Evolutionary conservation across 1,140 invertebrate species (phyloP), one percentile per base, ranked within the genome.

Genomic region (Drosophila parvula): DNA sequence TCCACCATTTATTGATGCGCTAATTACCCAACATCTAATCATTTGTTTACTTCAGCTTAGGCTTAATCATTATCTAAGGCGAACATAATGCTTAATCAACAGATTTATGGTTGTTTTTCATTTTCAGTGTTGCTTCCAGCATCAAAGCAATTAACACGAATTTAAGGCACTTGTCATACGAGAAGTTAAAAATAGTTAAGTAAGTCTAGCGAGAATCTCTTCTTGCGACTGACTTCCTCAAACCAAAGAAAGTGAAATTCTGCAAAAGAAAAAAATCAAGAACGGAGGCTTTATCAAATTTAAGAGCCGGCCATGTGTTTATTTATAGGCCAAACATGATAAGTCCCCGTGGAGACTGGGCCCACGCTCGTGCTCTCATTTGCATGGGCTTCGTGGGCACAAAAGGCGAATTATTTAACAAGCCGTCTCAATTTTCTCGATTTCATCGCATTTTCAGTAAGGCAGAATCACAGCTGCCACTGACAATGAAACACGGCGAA

Each of bases 371-470:
- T 64, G n/a, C 32, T 22, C 32, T 32, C 28, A 51, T 41, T 65
- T 65, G 44, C 34, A 67, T 41, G 64, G 43, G 12, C 30, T 32
- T 28, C 48, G 51, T 57, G 53, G 64, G 61, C 43, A 88, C 84
- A 88, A 88, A 89, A 88, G 83, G 81, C 81, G 63, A 88, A 83
- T 88, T 88, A 83, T 88, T 89, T 79, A 60, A 61, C 57, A 30
- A 59, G 45, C 43, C 58, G 62, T 71, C 74, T 88, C 58, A 88
- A 89, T 88, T 78, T 82, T 80, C 79, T 80, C 79, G 68, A 88
- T 83, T 77, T 78, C 73, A 79, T 82, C 57, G 83, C 83, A 82
- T 77, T 86, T 76, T 40, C 56, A 50, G 47, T 30, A 67, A 58
- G 61, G 67, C 38, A 38, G 16, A 75, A 63, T 32, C 55, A 27